Percentiles rank a stretch among this genome's conserved stretches.
These are phyloP conservation scores for Pachyrhynchus sulphureomaculatus DNA, from an alignment of 1,140 invertebrate species.

Conservation along the genomic window DNA sequence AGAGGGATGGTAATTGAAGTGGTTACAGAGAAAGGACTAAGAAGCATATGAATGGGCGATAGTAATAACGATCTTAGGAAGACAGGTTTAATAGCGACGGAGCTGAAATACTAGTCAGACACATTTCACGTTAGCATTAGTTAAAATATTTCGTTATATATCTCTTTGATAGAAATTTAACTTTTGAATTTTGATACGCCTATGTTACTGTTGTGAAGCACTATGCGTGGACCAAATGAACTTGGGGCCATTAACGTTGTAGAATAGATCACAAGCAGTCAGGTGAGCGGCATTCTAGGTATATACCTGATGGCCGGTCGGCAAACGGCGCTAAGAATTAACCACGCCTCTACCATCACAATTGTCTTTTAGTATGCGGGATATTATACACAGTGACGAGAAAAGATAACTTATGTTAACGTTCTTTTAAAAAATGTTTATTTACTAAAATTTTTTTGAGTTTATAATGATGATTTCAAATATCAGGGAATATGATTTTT, in stretches of 20 bases:
- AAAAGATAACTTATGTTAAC: conserved; percentile 21
- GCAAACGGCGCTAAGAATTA: conserved; percentile 42
- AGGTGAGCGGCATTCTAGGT: conserved; percentile 42
- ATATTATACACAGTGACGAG: conserved; percentile 29
- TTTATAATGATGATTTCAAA: too few relatives aligned
- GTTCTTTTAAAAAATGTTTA: not conserved
- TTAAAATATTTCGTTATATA: too few relatives aligned
- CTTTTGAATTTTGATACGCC: conserved; percentile 21
- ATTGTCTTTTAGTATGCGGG: conserved; percentile 34
- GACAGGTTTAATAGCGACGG: too few relatives aligned
- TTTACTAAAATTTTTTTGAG: too few relatives aligned
- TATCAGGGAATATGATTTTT: too few relatives aligned
- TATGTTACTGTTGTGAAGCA: conserved; percentile 14
- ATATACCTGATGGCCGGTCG: conserved; percentile 34
- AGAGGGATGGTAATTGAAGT: too few relatives aligned
- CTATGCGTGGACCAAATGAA: conserved; percentile 38
- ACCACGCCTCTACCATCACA: conserved; percentile 41
- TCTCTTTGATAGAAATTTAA: too few relatives aligned
- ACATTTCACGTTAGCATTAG: too few relatives aligned
- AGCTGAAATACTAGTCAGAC: too few relatives aligned
- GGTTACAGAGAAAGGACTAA: too few relatives aligned
- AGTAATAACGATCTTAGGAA: too few relatives aligned
- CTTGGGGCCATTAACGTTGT: conserved; percentile 43
- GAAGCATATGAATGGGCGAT: too few relatives aligned
- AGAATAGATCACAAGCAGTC: conserved; percentile 45